Conservation (phyloP, 2,113 vertebrate genomes). For the Lepidothrix coronata region DNA sequence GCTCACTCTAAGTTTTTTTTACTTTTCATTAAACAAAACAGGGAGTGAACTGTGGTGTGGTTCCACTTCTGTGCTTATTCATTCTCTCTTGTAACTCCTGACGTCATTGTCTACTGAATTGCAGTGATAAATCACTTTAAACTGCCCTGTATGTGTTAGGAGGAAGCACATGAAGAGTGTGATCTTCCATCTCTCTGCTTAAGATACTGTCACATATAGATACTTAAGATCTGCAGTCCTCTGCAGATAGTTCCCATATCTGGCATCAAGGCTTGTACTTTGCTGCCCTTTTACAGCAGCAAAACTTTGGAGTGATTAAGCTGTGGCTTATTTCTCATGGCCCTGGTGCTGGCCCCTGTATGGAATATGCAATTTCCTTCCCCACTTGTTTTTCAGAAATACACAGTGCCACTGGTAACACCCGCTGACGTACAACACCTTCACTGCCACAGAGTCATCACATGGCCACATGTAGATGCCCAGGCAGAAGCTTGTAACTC, state of each 20-base stretch:
- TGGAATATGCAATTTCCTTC: constrained; percentile 37
- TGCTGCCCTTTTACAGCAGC: background rate
- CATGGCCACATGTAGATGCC: fast-evolving
- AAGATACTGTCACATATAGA: background rate
- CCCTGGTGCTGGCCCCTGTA: background rate
- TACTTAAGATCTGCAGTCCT: background rate
- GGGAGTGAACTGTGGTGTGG: background rate
- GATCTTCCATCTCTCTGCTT: background rate
- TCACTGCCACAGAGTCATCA: background rate
- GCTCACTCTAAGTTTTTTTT: background rate
- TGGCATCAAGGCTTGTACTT: background rate
- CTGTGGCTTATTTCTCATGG: background rate
- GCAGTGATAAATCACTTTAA: background rate
- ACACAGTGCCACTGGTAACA: background rate
- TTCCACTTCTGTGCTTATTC: background rate
- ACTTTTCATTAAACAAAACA: background rate
- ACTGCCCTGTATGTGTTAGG: background rate
- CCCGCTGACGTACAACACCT: background rate
- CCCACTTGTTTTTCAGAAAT: background rate
- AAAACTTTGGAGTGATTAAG: background rate
- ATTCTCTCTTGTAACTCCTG: background rate
- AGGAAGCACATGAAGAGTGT: background rate
- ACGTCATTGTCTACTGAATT: background rate
- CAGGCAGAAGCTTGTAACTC: background rate
- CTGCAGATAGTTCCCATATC: background rate